These are phyloP conservation scores for Synodontis membranacea DNA, from an alignment of 2,113 vertebrate species.

Conservation along the genomic window DNA sequence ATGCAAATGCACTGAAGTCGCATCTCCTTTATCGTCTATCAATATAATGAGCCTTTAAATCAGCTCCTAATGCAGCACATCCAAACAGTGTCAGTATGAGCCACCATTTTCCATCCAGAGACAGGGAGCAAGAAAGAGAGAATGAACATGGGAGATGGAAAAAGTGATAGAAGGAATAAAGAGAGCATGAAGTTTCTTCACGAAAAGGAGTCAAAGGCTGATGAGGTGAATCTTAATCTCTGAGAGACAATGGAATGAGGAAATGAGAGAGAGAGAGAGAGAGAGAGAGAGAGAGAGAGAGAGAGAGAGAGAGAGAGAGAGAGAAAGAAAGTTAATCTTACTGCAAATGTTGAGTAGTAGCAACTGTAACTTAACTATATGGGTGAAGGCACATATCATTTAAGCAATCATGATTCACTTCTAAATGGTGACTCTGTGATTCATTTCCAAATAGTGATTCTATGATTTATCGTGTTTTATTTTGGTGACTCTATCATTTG, in stretches of 20 bases:
- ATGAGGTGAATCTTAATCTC: conserved; percentile 25
- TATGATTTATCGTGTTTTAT: background rate
- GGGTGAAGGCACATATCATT: background rate
- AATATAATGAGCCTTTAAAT: conserved; percentile 75
- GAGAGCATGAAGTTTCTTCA: background rate
- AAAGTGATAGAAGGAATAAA: background rate
- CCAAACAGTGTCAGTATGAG: conserved; percentile 64
- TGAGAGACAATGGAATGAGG: background rate
- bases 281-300: background rate
- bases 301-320: conserved; percentile 11
- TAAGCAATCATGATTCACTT: background rate
- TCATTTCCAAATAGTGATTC: background rate
- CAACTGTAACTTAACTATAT: background rate
- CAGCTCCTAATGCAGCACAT: conserved; percentile 70
- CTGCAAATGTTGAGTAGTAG: background rate
- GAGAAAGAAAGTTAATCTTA: background rate
- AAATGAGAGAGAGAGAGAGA: conserved; percentile 48
- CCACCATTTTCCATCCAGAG: conserved; percentile 66
- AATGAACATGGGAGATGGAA: conserved; percentile 14
- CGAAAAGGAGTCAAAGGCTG: background rate
- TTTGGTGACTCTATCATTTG: background rate
- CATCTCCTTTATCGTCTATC: conserved; percentile 65
- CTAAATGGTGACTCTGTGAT: background rate
- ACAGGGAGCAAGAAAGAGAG: conserved; percentile 28
- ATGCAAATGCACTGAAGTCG: conserved; percentile 71